Conservation (phyloP, 2,113 vertebrate species). For the Stegastes partitus region DNA sequence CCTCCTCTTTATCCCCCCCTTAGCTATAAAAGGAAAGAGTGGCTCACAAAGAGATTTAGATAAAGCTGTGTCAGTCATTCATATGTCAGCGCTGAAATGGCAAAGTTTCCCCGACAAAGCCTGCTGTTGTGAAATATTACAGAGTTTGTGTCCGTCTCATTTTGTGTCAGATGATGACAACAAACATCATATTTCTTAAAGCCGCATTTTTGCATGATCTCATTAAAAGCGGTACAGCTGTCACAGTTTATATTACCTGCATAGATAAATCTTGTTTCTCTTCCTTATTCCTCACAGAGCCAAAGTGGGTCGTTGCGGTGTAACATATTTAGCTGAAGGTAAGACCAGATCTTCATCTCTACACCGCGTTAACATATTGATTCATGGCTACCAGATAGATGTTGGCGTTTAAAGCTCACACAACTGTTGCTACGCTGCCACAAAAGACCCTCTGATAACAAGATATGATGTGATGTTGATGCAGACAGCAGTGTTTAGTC, state of each 20-base stretch:
- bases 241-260: background rate
- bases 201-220: conserved; percentile 15
- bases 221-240: background rate
- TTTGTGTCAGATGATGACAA: conserved; percentile 11
- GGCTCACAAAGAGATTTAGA: conserved; percentile 70
- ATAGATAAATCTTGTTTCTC: conserved; percentile 20
- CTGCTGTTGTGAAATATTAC: background rate
- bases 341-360: conserved; percentile 57
- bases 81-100: conserved; percentile 24
- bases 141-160: background rate
- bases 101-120: conserved; percentile 46
- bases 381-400: conserved; percentile 43
- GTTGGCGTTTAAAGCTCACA: conserved; percentile 50
- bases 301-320: conserved; percentile 50
- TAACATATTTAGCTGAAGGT: conserved; percentile 78
- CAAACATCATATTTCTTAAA: conserved; percentile 16
- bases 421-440: conserved; percentile 75
- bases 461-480: conserved; percentile 69
- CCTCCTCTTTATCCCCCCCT: conserved; percentile 1
- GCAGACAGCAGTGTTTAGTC: conserved; percentile 70
- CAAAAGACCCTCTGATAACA: conserved; percentile 71
- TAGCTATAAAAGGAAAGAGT: conserved; percentile 62
- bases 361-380: conserved; percentile 47
- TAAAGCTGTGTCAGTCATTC: conserved; percentile 56
- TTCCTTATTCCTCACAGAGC: conserved; percentile 62